phyloP scores from a whole-genome alignment of 2,113 vertebrate genomes.

The Indicator maculatus region DNA sequence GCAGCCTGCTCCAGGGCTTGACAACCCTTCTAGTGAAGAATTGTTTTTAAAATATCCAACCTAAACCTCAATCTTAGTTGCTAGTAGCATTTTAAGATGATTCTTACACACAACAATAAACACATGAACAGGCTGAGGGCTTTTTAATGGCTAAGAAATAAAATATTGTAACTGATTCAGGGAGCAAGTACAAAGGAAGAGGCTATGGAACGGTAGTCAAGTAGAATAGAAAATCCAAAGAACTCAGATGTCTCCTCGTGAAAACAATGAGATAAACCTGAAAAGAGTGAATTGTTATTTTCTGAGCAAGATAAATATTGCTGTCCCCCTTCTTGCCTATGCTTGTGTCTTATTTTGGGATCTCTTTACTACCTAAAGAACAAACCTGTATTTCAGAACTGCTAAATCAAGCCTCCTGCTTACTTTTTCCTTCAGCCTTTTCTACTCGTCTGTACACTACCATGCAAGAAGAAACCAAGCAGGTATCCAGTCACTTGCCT shows the following conservation, averaged over 20 bases:
- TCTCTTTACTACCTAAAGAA: neutral
- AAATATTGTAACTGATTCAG: neutral
- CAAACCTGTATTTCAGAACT: neutral
- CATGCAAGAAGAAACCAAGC: neutral
- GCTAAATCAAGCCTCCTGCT: neutral
- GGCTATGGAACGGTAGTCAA: neutral
- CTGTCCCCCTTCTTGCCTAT: neutral
- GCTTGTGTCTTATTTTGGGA: neutral
- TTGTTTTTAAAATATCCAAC: no score
- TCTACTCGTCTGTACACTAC: neutral
- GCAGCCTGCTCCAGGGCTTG: no score
- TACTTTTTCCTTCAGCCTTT: neutral
- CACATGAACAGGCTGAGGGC: neutral
- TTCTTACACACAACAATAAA: neutral
- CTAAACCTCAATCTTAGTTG: neutral
- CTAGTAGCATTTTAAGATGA: neutral
- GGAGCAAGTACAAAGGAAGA: neutral
- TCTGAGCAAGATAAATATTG: neutral
- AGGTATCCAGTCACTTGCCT: neutral
- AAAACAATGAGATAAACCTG: neutral
- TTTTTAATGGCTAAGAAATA: neutral
- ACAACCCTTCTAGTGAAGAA: no score
- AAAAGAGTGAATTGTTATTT: neutral
- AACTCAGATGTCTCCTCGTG: neutral
- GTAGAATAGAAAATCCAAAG: neutral